Percentiles rank a stretch among this genome's conserved stretches.
Conservation (phyloP, 1,140 invertebrate genomes). For the Frieseomelitta varia region DNA sequence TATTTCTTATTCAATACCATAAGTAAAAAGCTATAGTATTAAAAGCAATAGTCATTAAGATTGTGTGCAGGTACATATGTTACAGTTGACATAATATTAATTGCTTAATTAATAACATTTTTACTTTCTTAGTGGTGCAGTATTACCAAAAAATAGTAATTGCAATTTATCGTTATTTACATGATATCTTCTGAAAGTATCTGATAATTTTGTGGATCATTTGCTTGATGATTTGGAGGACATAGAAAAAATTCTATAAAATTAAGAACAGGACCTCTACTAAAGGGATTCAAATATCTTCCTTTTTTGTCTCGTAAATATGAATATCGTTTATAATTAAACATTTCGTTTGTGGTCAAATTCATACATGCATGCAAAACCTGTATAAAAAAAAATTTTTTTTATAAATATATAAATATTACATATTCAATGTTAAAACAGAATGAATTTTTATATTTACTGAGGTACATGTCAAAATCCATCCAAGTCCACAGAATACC, state of each 20-base stretch:
- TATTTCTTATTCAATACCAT: background rate
- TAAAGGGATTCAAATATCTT: slow-evolving; percentile 94
- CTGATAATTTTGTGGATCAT: slow-evolving; percentile 84
- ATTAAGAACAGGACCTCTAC: slow-evolving; percentile 92
- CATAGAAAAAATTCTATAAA: slow-evolving; percentile 95
- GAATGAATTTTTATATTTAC: slow-evolving; percentile 83
- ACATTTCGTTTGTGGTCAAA: slow-evolving; percentile 96
- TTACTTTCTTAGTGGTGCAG: slow-evolving; percentile 36
- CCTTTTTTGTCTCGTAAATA: slow-evolving; percentile 94
- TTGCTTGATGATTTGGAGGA: slow-evolving; percentile 88
- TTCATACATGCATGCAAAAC: slow-evolving; percentile 94
- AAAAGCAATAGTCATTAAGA: slow-evolving; percentile 39
- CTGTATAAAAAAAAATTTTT: slow-evolving; percentile 79
- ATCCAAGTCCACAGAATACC: slow-evolving; percentile 91
- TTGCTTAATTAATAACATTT: slow-evolving; percentile 27
- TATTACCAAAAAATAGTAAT: slow-evolving; percentile 39
- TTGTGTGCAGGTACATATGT: slow-evolving; percentile 50
- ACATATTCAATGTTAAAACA: background rate
- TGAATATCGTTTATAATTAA: slow-evolving; percentile 94
- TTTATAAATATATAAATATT: slow-evolving; percentile 14
- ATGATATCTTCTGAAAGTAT: slow-evolving; percentile 85
- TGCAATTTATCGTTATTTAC: slow-evolving; percentile 53
- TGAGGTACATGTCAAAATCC: slow-evolving; percentile 93
- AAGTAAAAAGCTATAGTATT: slow-evolving; percentile 46
- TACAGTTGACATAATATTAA: slow-evolving; percentile 41